Evolutionary conservation across 2,797 vertebrate genomes (phyloP).

Genomic region (Danio tinwini): DNA sequence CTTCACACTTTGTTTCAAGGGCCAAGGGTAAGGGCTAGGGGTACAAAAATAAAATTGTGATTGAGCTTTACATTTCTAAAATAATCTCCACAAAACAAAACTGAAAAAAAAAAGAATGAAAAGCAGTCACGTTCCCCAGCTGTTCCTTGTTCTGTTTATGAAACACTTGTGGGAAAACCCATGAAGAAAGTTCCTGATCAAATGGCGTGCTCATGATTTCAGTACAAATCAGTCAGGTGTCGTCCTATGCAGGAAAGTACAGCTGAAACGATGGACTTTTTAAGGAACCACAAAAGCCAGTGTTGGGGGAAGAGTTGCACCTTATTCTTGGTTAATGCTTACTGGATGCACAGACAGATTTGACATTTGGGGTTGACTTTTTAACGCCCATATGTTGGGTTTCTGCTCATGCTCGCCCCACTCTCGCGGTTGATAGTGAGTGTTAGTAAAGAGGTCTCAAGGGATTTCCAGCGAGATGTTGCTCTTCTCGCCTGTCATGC

Average conservation of each 20-base stretch:
- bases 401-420: slow-evolving; percentile 22
- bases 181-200: slow-evolving; percentile 17
- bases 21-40: too few species aligned
- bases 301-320: not conserved
- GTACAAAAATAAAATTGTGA: too few species aligned
- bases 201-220: not conserved
- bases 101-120: not conserved
- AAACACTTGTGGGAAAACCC: slow-evolving; percentile 24
- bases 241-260: slow-evolving; percentile 40
- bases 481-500: not conserved
- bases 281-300: slow-evolving; percentile 24
- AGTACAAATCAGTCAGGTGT: slow-evolving; percentile 20
- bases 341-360: not conserved
- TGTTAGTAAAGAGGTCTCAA: slow-evolving; percentile 46
- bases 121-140: not conserved
- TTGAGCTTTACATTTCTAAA: not conserved
- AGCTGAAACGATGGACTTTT: not conserved
- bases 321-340: not conserved
- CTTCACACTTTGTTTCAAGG: too few species aligned
- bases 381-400: slow-evolving; percentile 16
- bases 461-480: slow-evolving; percentile 51
- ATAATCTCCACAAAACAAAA: not conserved
- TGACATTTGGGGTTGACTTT: slow-evolving; percentile 50
- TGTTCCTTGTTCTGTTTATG: slow-evolving; percentile 10
- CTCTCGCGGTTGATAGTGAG: slow-evolving; percentile 17